Conservation (phyloP, 1,140 invertebrate genomes). For the Achroia grisella region DNA sequence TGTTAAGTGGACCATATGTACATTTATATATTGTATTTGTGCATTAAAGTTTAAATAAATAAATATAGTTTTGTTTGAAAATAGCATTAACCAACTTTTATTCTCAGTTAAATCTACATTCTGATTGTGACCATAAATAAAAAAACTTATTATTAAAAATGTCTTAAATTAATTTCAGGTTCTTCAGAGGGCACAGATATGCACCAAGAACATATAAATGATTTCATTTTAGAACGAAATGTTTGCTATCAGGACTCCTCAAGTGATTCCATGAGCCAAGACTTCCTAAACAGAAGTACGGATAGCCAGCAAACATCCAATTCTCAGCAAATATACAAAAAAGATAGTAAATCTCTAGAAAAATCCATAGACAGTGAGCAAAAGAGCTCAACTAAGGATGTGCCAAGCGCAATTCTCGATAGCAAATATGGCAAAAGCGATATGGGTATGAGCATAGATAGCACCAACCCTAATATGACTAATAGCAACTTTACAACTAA, state of each 20-base stretch:
- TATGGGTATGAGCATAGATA: slow-evolving; percentile 48
- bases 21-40: no score
- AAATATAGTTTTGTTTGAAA: no score
- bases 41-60: no score
- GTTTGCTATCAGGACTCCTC: slow-evolving; percentile 70
- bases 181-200: slow-evolving; percentile 57
- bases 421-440: slow-evolving; percentile 47
- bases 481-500: slow-evolving; percentile 66
- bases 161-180: slow-evolving; percentile 17
- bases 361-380: slow-evolving; percentile 55
- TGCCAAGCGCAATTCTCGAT: slow-evolving; percentile 57
- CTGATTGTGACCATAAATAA: no score
- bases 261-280: slow-evolving; percentile 63
- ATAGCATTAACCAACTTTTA: no score
- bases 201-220: slow-evolving; percentile 61
- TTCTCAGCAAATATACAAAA: slow-evolving; percentile 38
- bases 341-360: slow-evolving; percentile 49
- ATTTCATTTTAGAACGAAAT: slow-evolving; percentile 68
- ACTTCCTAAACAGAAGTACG: slow-evolving; percentile 51
- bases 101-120: no score
- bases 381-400: slow-evolving; percentile 56
- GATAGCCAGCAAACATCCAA: slow-evolving; percentile 40
- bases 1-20: no score
- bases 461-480: slow-evolving; percentile 59
- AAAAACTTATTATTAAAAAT: no score